These are phyloP conservation scores for Mimachlamys varia DNA, from an alignment of 2,888 invertebrate genomes.

Conservation along the genomic window DNA sequence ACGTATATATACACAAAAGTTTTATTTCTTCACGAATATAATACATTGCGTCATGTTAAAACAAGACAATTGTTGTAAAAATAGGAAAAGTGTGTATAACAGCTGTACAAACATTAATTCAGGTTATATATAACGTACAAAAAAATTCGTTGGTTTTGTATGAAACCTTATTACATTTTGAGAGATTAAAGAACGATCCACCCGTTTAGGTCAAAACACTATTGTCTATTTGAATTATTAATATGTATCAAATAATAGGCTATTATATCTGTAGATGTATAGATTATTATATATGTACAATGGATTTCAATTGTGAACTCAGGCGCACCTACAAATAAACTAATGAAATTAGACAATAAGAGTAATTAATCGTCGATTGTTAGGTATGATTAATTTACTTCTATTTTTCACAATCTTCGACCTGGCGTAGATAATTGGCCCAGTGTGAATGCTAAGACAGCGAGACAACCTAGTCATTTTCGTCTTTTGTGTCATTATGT, in stretches of 20 bases:
- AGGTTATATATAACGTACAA: too few relatives aligned
- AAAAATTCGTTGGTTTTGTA: too few relatives aligned
- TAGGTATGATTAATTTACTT: neutral
- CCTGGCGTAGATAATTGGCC: neutral
- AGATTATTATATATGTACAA: neutral
- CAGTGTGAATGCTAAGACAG: neutral
- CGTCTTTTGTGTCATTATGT: conserved; percentile 3
- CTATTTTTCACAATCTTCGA: neutral
- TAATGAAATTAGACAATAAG: neutral
- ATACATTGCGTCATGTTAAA: too few relatives aligned
- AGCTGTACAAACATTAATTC: too few relatives aligned
- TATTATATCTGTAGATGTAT: neutral
- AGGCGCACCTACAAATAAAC: neutral
- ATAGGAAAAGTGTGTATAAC: too few relatives aligned
- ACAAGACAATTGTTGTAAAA: too few relatives aligned
- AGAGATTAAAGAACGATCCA: neutral
- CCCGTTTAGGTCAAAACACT: neutral
- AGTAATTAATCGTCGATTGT: conserved; percentile 3
- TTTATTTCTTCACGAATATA: too few relatives aligned
- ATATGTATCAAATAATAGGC: neutral
- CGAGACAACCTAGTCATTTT: neutral
- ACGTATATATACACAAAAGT: too few relatives aligned
- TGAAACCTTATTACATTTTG: too few relatives aligned
- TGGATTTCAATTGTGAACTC: neutral
- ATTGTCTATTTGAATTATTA: neutral